phyloP scores from a whole-genome alignment of 1,140 invertebrate species.

The Cataglyphis hispanica region DNA sequence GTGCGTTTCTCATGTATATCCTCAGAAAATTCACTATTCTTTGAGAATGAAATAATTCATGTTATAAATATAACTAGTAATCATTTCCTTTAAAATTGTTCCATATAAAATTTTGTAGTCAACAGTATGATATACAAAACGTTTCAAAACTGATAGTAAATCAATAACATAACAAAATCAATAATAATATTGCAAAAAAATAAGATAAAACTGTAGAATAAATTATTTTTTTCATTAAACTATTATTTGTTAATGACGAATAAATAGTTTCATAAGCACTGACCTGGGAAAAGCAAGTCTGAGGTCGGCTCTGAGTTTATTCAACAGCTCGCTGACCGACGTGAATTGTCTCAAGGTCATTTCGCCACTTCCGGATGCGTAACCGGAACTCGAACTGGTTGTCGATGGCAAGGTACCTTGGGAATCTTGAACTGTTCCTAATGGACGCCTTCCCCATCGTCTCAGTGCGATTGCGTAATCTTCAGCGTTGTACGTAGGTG shows the following conservation, averaged over 20 bases:
- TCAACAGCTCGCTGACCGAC: slow-evolving; percentile 94
- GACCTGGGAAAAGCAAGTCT: slow-evolving; percentile 95
- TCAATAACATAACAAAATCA: no score
- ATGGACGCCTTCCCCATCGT: slow-evolving; percentile 91
- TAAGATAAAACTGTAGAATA: no score
- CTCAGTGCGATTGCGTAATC: slow-evolving; percentile 92
- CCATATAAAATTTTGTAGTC: not conserved
- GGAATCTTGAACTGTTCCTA: slow-evolving; percentile 81
- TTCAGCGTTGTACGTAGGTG: slow-evolving; percentile 95
- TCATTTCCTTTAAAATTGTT: not conserved
- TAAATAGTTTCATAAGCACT: slow-evolving; percentile 48
- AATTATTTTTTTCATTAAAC: no score
- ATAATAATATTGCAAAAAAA: no score
- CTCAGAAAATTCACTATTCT: slow-evolving; percentile 23
- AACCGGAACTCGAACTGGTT: slow-evolving; percentile 85
- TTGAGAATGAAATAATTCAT: slow-evolving; percentile 48
- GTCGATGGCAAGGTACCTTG: slow-evolving; percentile 85
- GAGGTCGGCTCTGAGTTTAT: slow-evolving; percentile 94
- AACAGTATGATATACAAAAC: no score
- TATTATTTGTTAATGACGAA: not conserved
- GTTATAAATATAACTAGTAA: slow-evolving; percentile 2
- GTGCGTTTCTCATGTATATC: slow-evolving; percentile 21
- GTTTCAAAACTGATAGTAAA: no score
- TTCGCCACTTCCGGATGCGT: slow-evolving; percentile 89
- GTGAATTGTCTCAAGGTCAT: slow-evolving; percentile 95